These are phyloP conservation scores for Amitus sp. DNA, from an alignment of 2,888 invertebrate genomes.

Conservation along the genomic window DNA sequence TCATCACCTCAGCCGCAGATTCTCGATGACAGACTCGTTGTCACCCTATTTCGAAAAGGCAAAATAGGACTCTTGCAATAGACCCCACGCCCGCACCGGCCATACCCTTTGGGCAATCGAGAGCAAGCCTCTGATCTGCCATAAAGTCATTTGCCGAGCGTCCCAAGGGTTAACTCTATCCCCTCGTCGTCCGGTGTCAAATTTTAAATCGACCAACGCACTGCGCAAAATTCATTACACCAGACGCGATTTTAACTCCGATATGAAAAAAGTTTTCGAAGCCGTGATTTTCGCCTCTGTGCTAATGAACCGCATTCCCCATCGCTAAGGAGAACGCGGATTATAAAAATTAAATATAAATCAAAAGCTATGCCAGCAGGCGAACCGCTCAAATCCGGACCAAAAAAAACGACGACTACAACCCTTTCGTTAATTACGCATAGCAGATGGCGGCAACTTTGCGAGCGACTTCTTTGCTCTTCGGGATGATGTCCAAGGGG, in stretches of 20 bases:
- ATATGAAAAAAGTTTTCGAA: constrained; percentile 7
- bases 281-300: constrained; percentile 36
- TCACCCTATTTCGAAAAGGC: constrained; percentile 42
- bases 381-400: constrained; percentile 45
- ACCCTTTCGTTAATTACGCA: constrained; percentile 64
- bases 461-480: constrained; percentile 44
- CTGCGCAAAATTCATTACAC: no score
- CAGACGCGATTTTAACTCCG: background rate
- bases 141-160: constrained; percentile 65
- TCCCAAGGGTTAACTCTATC: constrained; percentile 60
- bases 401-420: constrained; percentile 41
- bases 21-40: constrained; percentile 43
- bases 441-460: constrained; percentile 59
- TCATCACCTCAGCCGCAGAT: constrained; percentile 2
- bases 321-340: constrained; percentile 43
- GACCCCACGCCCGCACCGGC: constrained; percentile 34
- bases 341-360: constrained; percentile 59
- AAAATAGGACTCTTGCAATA: constrained; percentile 38
- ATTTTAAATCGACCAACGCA: constrained; percentile 59
- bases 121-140: constrained; percentile 63
- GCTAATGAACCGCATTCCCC: constrained; percentile 38
- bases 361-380: constrained; percentile 57
- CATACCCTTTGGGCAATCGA: constrained; percentile 59
- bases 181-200: constrained; percentile 49
- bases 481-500: no score